phyloP scores from a whole-genome alignment of 2,113 vertebrate genomes.

The Apodemus sylvaticus region DNA sequence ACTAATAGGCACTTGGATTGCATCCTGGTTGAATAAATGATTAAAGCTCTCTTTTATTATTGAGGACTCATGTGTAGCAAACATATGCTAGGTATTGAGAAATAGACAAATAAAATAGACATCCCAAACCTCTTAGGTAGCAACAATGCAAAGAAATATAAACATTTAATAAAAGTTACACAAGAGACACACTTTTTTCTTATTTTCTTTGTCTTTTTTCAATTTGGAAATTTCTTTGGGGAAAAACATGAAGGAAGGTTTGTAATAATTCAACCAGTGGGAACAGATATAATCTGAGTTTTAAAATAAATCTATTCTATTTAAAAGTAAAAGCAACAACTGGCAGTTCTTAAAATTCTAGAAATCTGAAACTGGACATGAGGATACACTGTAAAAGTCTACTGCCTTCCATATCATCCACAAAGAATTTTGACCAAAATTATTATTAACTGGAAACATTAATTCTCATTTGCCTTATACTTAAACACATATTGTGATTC shows the following conservation, averaged over 20 bases:
- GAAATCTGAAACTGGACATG: conserved; percentile 4
- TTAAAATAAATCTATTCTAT: conserved; percentile 50
- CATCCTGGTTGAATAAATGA: conserved; percentile 23
- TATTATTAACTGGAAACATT: background rate
- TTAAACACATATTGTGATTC: conserved; percentile 33
- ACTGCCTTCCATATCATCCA: background rate
- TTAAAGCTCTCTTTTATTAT: conserved; percentile 36
- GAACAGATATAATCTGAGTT: conserved; percentile 28
- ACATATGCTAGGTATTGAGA: background rate
- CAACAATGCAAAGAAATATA: conserved; percentile 17
- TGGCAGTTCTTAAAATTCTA: conserved; percentile 21
- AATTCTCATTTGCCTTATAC: background rate
- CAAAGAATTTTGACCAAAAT: conserved; percentile 14
- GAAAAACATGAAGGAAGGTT: background rate
- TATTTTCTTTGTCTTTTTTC: background rate
- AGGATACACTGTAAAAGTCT: background rate
- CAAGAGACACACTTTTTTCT: background rate
- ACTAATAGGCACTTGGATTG: background rate
- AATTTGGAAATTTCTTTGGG: background rate
- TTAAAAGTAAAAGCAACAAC: conserved; percentile 23
- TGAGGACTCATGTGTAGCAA: background rate
- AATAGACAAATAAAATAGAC: background rate
- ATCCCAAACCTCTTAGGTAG: background rate
- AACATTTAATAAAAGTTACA: background rate
- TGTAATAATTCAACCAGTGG: background rate